phyloP scores from a whole-genome alignment of 2,888 invertebrate genomes.

The Torymus texanus region DNA sequence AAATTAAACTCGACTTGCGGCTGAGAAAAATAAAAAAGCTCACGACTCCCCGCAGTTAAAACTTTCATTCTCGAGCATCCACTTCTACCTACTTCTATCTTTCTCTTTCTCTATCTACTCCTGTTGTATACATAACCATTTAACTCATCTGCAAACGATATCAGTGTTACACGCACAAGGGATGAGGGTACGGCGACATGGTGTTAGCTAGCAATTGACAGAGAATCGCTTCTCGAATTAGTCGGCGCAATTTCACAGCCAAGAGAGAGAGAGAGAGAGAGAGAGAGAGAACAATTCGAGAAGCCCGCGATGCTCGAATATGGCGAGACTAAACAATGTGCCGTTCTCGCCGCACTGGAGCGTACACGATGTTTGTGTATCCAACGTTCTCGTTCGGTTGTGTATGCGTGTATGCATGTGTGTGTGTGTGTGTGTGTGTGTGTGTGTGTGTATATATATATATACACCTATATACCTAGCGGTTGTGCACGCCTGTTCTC shows the following conservation, averaged over 20 bases:
- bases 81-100: no score
- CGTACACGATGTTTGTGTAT: slow-evolving; percentile 37
- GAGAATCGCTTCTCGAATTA: not conserved
- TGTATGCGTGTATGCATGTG: no score
- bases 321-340: slow-evolving; percentile 33
- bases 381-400: not conserved
- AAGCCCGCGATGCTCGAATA: not conserved
- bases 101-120: no score
- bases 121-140: no score
- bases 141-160: not conserved
- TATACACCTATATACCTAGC: not conserved
- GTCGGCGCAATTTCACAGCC: not conserved
- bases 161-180: slow-evolving; percentile 7
- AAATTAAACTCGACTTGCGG: no score
- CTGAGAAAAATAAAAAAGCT: no score
- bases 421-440: no score
- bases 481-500: not conserved
- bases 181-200: not conserved
- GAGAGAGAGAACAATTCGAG: slow-evolving; percentile 11
- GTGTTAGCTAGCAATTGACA: slow-evolving; percentile 4
- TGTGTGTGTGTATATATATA: no score
- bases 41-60: no score
- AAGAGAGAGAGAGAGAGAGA: not conserved
- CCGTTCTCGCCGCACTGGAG: not conserved
- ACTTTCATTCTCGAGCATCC: no score